These are phyloP conservation scores for Bombylius major DNA, from an alignment of 2,888 invertebrate genomes.

Conservation along the genomic window DNA sequence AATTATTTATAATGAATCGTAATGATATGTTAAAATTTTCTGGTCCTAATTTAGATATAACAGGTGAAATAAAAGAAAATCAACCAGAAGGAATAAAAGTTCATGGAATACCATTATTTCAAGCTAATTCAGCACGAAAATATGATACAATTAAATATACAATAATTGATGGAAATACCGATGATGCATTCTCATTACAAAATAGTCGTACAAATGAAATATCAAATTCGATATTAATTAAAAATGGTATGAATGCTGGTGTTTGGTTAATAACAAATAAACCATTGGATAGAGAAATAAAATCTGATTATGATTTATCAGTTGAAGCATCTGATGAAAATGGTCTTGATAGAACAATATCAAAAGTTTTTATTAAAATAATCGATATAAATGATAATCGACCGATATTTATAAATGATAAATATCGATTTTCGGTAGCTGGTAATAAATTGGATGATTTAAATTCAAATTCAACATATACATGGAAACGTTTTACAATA, in stretches of 20 bases:
- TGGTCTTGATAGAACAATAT: conserved; percentile 66
- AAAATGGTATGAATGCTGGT: conserved; percentile 46
- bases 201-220: conserved; percentile 38
- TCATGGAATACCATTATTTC: conserved; percentile 55
- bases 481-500: conserved; percentile 66
- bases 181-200: conserved; percentile 59
- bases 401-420: conserved; percentile 65
- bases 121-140: conserved; percentile 44
- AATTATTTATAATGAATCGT: conserved; percentile 71
- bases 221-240: conserved; percentile 11
- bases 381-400: conserved; percentile 86
- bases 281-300: conserved; percentile 66
- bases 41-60: conserved; percentile 45
- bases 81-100: conserved; percentile 58
- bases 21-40: conserved; percentile 70
- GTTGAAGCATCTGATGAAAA: conserved; percentile 69
- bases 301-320: conserved; percentile 56
- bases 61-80: conserved; percentile 67
- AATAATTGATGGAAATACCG: conserved; percentile 64
- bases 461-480: conserved; percentile 46
- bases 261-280: conserved; percentile 63
- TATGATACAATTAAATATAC: conserved; percentile 54
- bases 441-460: conserved; percentile 46
- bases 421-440: conserved; percentile 65
- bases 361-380: conserved; percentile 63